Conservation (phyloP, 2,888 invertebrate species). For the Hirtodrosophila trivittata region DNA sequence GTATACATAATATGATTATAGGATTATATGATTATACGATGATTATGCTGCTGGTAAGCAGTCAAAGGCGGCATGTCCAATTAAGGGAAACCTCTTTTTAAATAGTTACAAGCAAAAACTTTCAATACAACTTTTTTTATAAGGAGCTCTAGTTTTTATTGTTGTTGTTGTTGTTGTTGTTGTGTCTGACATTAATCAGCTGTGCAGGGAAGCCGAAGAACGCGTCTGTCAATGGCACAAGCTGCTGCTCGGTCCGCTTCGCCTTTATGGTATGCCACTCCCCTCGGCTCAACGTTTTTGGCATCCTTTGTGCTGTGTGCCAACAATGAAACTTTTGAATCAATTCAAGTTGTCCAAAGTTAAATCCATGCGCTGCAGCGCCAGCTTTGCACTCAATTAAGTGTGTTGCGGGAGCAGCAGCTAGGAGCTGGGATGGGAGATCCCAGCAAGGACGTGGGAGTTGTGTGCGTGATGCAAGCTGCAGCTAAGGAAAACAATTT, state of each 20-base stretch:
- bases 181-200: conserved; percentile 60
- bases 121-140: conserved; percentile 26
- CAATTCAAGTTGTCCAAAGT: conserved; percentile 77
- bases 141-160: conserved; percentile 27
- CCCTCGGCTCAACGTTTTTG: conserved; percentile 6
- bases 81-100: no score
- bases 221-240: conserved; percentile 49
- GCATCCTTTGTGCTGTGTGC: conserved; percentile 44
- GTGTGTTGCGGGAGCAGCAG: conserved; percentile 29
- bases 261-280: neutral
- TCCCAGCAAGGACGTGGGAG: neutral
- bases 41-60: conserved; percentile 1
- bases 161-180: conserved; percentile 10
- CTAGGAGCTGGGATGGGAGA: neutral
- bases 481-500: conserved; percentile 71
- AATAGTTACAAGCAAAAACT: conserved; percentile 9
- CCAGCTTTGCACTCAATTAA: conserved; percentile 78
- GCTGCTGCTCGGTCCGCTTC: conserved; percentile 11
- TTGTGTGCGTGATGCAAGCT: conserved; percentile 48
- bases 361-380: conserved; percentile 65
- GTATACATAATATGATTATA: conserved; percentile 31
- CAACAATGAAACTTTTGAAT: conserved; percentile 76
- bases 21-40: conserved; percentile 1
- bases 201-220: conserved; percentile 11
- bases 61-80: no score